Percentiles rank a stretch among this genome's conserved stretches.
Evolutionary conservation across 2,797 vertebrate genomes (phyloP).

Genomic region (Alauda arvensis): DNA sequence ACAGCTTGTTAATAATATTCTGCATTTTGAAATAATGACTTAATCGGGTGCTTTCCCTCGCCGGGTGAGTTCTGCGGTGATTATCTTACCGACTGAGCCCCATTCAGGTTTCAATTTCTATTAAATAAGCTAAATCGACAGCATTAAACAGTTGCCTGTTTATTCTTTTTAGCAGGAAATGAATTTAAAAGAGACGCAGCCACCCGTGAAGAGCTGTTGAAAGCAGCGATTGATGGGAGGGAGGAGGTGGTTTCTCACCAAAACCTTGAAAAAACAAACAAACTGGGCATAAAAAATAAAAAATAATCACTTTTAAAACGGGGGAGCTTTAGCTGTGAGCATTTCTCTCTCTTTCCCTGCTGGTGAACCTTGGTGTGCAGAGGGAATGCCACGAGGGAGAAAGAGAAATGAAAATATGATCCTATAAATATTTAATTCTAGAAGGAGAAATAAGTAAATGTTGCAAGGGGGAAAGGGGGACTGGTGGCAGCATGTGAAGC

Average conservation of each 20-base stretch:
- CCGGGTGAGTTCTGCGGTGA: not conserved
- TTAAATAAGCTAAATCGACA: conserved; percentile 65
- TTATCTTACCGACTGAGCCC: conserved; percentile 45
- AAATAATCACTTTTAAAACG: conserved; percentile 24
- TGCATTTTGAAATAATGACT: conserved; percentile 3
- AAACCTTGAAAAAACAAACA: conserved; percentile 64
- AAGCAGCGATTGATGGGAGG: conserved; percentile 65
- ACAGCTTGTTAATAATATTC: not conserved
- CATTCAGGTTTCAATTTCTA: conserved; percentile 57
- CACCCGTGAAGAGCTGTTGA: conserved; percentile 69
- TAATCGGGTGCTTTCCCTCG: not conserved
- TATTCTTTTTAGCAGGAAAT: conserved; percentile 74
- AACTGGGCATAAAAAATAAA: conserved; percentile 34
- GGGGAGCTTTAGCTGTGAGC: not conserved
- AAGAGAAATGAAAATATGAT: not conserved
- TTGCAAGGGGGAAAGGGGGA: rapidly evolving
- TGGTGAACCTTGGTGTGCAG: not conserved
- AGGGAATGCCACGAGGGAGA: not conserved
- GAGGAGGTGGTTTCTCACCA: conserved; percentile 66
- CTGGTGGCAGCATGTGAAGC: not conserved
- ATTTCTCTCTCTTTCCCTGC: not conserved
- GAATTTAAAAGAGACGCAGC: conserved; percentile 71
- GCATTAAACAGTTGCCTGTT: conserved; percentile 69
- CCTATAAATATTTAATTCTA: not conserved
- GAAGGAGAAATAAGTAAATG: not conserved